Evolutionary conservation across 2,888 invertebrate genomes (phyloP).

Genomic region (Cephus spinipes): DNA sequence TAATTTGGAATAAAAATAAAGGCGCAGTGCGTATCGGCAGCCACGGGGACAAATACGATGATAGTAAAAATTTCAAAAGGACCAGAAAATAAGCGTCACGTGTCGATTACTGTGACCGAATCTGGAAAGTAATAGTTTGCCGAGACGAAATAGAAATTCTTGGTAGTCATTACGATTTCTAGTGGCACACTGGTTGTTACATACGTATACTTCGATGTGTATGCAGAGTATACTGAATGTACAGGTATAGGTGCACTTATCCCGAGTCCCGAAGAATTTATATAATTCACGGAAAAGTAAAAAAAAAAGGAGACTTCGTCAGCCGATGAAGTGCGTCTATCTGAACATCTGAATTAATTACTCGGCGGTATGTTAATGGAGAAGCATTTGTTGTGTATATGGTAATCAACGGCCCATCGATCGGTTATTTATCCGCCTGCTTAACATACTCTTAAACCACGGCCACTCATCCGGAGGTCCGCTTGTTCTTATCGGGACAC

Average conservation of each 20-base stretch:
- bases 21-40: background rate
- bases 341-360: slow-evolving; percentile 20
- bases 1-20: background rate
- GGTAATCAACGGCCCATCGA: slow-evolving; percentile 19
- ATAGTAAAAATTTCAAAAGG: background rate
- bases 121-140: background rate
- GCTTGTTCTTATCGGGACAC: background rate
- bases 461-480: slow-evolving; percentile 3
- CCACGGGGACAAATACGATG: background rate
- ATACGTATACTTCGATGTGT: background rate
- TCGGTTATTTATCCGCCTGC: slow-evolving; percentile 18
- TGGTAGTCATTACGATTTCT: background rate
- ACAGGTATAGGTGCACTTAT: background rate
- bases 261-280: background rate
- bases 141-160: background rate
- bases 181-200: background rate
- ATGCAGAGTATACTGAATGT: background rate
- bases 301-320: background rate
- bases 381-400: slow-evolving; percentile 20
- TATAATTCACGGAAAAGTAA: background rate
- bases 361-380: slow-evolving; percentile 20
- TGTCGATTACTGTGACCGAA: background rate
- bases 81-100: too few relatives aligned
- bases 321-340: slow-evolving; percentile 14
- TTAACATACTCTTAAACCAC: slow-evolving; percentile 11